Evolutionary conservation across 2,113 vertebrate genomes (phyloP).

Genomic region (Cryptotis parvus): DNA sequence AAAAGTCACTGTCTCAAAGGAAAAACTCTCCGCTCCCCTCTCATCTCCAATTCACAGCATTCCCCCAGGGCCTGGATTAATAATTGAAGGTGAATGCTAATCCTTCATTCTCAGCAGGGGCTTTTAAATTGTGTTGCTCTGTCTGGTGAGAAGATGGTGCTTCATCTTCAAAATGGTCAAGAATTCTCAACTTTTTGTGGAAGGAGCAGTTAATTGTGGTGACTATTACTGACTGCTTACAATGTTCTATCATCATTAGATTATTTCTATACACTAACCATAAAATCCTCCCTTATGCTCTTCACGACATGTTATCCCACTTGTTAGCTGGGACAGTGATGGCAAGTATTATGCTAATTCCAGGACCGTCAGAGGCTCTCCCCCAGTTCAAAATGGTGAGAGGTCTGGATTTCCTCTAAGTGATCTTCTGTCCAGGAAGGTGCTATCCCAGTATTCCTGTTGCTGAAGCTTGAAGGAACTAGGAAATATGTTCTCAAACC

Average conservation of each 20-base stretch:
- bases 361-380: neutral
- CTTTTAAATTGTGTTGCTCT: slow-evolving; percentile 70
- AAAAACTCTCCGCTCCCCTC: slow-evolving; percentile 74
- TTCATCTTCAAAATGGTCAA: slow-evolving; percentile 78
- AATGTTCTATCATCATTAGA: neutral
- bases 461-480: neutral
- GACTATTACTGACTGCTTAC: neutral
- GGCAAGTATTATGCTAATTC: neutral
- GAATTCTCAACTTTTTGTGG: slow-evolving; percentile 27
- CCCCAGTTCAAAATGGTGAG: neutral
- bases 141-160: slow-evolving; percentile 80
- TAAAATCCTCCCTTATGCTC: neutral
- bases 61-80: slow-evolving; percentile 79
- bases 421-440: neutral
- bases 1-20: slow-evolving; percentile 84
- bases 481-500: neutral
- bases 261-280: neutral
- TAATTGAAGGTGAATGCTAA: slow-evolving; percentile 83
- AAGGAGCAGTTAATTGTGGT: slow-evolving; percentile 6
- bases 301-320: neutral
- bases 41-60: slow-evolving; percentile 48
- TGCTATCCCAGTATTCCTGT: neutral
- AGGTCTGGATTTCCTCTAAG: neutral
- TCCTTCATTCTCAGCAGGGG: slow-evolving; percentile 37
- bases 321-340: neutral